Conservation (phyloP, 2,797 vertebrate genomes). For the Xiphorhynchus erythropygius region DNA sequence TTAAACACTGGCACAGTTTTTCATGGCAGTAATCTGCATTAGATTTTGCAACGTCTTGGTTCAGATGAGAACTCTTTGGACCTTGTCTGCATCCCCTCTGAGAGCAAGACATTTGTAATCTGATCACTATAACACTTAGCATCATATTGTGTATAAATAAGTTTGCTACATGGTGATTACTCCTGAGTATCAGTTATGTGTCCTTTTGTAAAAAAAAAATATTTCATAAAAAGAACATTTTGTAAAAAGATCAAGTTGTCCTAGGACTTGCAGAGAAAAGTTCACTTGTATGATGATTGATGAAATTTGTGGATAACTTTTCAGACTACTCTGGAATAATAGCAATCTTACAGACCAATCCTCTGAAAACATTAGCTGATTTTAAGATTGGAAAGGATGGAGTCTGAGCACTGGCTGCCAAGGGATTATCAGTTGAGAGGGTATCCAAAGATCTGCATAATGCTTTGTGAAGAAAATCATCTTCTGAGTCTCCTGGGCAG, state of each 20-base stretch:
- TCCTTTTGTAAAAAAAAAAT: not conserved
- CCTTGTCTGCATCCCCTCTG: not conserved
- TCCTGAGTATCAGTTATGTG: not conserved
- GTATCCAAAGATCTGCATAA: not conserved
- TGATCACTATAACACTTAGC: not conserved
- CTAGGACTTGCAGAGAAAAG: not conserved
- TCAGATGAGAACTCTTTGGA: not conserved
- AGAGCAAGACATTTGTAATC: not conserved
- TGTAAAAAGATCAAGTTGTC: not conserved
- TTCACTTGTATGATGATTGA: not conserved
- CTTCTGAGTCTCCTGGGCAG: not conserved
- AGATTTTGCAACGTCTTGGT: not conserved
- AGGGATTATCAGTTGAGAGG: not conserved
- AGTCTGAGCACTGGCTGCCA: not conserved
- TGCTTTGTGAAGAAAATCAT: not conserved
- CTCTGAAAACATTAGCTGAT: not conserved
- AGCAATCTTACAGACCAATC: not conserved
- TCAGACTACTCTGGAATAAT: not conserved
- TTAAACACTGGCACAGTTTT: not conserved
- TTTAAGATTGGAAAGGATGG: not conserved
- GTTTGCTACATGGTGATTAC: not conserved
- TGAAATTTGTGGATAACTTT: not conserved
- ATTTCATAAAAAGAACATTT: constrained; percentile 15
- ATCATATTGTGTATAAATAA: not conserved
- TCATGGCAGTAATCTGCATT: not conserved